Percentiles rank a stretch among this genome's conserved stretches.
Evolutionary conservation across 2,888 invertebrate species (phyloP).

Genomic region (Drosophila kokeensis): DNA sequence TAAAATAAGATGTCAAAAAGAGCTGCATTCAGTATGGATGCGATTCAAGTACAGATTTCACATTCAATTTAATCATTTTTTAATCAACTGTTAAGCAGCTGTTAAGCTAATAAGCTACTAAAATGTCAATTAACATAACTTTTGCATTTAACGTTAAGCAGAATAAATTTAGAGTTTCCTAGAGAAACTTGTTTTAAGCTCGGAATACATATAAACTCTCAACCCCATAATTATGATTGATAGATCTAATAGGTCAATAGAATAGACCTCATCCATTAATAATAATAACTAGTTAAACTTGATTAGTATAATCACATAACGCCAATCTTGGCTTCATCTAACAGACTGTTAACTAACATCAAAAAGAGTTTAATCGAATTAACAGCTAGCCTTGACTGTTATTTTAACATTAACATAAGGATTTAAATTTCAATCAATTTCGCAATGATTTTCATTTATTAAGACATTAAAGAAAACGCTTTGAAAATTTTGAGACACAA

Average conservation of each 20-base stretch:
- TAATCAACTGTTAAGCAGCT: not conserved
- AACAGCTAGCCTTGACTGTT: not conserved
- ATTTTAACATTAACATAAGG: not conserved
- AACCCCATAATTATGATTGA: not conserved
- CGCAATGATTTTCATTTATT: not conserved
- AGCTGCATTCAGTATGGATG: constrained; percentile 23
- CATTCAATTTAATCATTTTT: not conserved
- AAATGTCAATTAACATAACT: not conserved
- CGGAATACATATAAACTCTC: not conserved
- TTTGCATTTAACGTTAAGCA: not conserved
- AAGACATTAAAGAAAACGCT: not conserved
- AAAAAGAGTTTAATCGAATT: not conserved
- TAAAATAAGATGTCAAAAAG: not conserved
- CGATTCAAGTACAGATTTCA: not conserved
- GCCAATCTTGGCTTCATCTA: not conserved
- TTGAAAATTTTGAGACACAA: not conserved
- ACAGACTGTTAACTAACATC: not conserved
- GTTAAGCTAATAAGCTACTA: not conserved
- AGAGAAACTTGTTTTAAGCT: not conserved
- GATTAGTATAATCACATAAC: not conserved
- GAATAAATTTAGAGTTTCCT: not conserved
- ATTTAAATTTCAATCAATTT: not conserved
- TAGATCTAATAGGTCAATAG: not conserved
- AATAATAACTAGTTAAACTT: not conserved
- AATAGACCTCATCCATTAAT: not conserved